Conservation (phyloP, 2,113 vertebrate genomes). For the Caloenas nicobarica region DNA sequence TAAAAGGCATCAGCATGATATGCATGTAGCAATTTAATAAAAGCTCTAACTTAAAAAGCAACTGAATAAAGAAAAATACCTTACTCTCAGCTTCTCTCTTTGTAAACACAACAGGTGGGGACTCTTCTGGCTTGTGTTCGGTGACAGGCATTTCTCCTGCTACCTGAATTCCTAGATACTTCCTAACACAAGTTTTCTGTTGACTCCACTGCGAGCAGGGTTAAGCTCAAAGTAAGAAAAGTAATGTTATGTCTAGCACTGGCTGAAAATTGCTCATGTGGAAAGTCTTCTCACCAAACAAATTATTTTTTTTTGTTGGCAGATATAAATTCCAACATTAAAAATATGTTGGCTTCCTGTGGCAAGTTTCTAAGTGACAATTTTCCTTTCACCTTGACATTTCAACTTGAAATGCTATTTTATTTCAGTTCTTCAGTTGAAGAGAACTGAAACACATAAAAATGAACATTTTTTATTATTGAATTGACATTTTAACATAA, state of each 20-base stretch:
- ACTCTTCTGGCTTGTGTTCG: not conserved
- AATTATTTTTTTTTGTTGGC: not conserved
- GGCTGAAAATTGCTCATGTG: not conserved
- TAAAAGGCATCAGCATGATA: not conserved
- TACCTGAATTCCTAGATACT: not conserved
- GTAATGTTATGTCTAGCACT: not conserved
- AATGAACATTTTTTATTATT: not conserved
- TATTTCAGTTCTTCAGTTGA: constrained; percentile 1
- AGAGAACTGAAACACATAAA: not conserved
- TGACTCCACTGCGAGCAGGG: not conserved
- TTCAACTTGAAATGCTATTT: constrained; percentile 22
- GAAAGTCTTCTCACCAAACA: not conserved
- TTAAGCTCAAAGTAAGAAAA: not conserved
- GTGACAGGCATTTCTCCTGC: not conserved
- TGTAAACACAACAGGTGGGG: not conserved
- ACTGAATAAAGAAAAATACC: not conserved
- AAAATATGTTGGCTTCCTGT: not conserved
- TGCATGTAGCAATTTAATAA: not conserved
- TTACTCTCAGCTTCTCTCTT: not conserved
- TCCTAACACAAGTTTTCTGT: not conserved
- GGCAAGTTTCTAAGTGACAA: constrained; percentile 1
- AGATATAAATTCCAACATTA: not conserved
- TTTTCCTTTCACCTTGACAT: constrained; percentile 5
- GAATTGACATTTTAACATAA: constrained; percentile 31
- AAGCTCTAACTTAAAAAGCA: not conserved